These are phyloP conservation scores for Terrapene triunguis DNA, from an alignment of 2,113 vertebrate genomes.

Conservation along the genomic window DNA sequence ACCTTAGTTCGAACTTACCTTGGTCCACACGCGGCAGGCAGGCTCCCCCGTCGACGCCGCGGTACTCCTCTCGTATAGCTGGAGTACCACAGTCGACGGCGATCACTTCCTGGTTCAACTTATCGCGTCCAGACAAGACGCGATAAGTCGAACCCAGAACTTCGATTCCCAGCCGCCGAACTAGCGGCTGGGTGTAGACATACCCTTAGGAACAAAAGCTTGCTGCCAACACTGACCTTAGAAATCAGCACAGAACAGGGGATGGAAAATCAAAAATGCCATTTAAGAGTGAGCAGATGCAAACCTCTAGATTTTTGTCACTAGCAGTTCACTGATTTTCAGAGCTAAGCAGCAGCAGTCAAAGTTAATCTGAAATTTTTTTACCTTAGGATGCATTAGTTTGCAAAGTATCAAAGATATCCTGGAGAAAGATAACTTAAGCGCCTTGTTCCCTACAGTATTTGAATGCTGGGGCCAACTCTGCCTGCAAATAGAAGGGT, in stretches of 20 bases:
- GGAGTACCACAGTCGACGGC: no score
- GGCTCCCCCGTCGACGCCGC: no score
- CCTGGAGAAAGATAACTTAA: not conserved
- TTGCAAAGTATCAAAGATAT: accelerated
- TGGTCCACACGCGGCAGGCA: no score
- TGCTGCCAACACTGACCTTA: not conserved
- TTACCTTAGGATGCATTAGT: accelerated
- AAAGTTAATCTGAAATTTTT: not conserved
- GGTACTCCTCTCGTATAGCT: no score
- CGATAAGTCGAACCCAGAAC: no score
- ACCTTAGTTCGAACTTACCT: no score
- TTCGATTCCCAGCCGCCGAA: no score
- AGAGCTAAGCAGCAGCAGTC: accelerated
- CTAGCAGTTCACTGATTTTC: not conserved
- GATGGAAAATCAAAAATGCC: not conserved
- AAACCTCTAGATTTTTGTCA: not conserved
- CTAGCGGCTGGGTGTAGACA: no score
- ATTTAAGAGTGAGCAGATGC: not conserved
- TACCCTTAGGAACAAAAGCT: constrained; percentile 10
- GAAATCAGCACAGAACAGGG: not conserved
- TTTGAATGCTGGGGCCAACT: not conserved
- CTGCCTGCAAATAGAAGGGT: not conserved
- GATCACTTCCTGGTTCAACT: no score
- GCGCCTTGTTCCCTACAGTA: not conserved
- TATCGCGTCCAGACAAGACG: no score